Conservation (phyloP, 1,140 invertebrate species). For the Drosophila pachea region DNA sequence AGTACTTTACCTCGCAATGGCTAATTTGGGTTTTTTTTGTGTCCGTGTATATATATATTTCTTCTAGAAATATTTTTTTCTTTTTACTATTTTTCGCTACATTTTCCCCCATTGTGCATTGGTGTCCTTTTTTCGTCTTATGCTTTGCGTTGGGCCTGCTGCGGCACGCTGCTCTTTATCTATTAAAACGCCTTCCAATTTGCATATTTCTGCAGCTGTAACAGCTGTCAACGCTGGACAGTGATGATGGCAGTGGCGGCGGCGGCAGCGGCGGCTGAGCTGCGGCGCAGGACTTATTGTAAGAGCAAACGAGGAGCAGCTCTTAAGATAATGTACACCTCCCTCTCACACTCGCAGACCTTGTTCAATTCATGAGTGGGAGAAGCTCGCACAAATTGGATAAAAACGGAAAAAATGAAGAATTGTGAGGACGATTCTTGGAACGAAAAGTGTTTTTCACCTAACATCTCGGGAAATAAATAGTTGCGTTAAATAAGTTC, state of each 20-base stretch:
- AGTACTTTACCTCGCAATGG: constrained; percentile 68
- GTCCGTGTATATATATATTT: background rate
- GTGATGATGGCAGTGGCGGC: constrained; percentile 23
- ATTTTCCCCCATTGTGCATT: constrained; percentile 59
- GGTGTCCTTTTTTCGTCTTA: constrained; percentile 69
- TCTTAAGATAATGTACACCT: constrained; percentile 64
- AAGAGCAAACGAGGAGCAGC: constrained; percentile 41
- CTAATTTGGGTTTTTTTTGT: constrained; percentile 51
- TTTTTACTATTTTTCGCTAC: constrained; percentile 39
- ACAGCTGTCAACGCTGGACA: constrained; percentile 73
- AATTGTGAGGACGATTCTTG: background rate
- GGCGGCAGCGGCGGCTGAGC: constrained; percentile 21
- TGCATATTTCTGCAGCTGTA: constrained; percentile 77
- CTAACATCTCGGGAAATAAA: no score
- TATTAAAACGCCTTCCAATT: constrained; percentile 77
- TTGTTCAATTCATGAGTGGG: constrained; percentile 42
- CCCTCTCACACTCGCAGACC: constrained; percentile 2
- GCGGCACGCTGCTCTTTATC: constrained; percentile 71
- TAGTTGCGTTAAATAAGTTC: no score
- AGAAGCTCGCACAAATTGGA: constrained; percentile 54
- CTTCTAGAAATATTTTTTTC: constrained; percentile 8
- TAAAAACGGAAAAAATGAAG: constrained; percentile 1
- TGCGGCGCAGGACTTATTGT: constrained; percentile 61
- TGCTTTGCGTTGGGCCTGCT: constrained; percentile 46
- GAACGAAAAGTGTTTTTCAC: no score